phyloP scores from a whole-genome alignment of 2,888 invertebrate species.

The Theretra japonica region DNA sequence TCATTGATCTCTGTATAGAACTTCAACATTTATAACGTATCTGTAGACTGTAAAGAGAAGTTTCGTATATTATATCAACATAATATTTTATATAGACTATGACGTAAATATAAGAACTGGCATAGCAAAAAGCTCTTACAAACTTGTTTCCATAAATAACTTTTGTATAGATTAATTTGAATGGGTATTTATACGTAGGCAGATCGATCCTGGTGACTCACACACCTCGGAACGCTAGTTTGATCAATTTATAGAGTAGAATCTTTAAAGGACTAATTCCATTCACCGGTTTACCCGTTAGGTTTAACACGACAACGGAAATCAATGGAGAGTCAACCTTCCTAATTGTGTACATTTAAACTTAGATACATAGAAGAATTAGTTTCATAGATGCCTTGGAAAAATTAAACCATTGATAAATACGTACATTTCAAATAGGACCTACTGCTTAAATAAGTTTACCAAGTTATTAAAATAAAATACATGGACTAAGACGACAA shows the following conservation, averaged over 20 bases:
- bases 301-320: not conserved
- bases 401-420: too few relatives aligned
- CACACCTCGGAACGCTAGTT: not conserved
- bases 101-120: conserved; percentile 20
- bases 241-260: not conserved
- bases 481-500: too few relatives aligned
- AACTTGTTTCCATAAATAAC: conserved; percentile 27
- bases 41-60: conserved; percentile 21
- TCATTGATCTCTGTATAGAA: conserved; percentile 26
- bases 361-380: too few relatives aligned
- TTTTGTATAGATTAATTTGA: conserved; percentile 24
- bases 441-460: too few relatives aligned
- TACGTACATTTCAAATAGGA: too few relatives aligned
- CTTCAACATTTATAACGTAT: too few relatives aligned
- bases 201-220: conserved; percentile 14
- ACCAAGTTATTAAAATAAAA: too few relatives aligned
- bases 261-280: not conserved
- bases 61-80: conserved; percentile 25
- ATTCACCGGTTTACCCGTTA: conserved; percentile 6
- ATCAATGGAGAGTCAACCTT: not conserved
- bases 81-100: conserved; percentile 12
- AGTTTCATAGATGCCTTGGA: too few relatives aligned
- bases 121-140: conserved; percentile 28
- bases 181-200: conserved; percentile 24
- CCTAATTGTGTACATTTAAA: not conserved